Evolutionary conservation across 2,797 vertebrate genomes (phyloP).

Genomic region (Rousettus madagascariensis): DNA sequence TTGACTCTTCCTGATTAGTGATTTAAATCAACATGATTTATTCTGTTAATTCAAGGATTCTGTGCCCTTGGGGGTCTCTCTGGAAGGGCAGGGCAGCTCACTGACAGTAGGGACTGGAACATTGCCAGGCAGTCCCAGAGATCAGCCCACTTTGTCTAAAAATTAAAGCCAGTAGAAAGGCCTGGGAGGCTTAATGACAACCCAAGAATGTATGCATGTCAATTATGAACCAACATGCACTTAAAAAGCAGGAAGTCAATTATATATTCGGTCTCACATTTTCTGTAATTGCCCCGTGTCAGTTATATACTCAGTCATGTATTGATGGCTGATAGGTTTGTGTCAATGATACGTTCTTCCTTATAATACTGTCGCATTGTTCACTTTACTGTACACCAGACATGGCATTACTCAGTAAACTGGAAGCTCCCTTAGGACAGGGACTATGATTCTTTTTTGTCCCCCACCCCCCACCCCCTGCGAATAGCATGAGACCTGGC

Average conservation of each 20-base stretch:
- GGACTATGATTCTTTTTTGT: not conserved
- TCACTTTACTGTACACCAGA: conserved; percentile 38
- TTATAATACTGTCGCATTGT: conserved; percentile 31
- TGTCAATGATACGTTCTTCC: conserved; percentile 19
- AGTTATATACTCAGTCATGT: conserved; percentile 45
- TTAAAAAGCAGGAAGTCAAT: conserved; percentile 44
- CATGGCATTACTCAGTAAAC: not conserved
- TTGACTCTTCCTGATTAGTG: conserved; percentile 49
- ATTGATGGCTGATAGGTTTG: conserved; percentile 50
- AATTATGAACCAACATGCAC: conserved; percentile 29
- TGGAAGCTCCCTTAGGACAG: not conserved
- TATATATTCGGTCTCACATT: conserved; percentile 39
- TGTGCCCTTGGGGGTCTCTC: not conserved
- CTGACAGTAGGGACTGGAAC: conserved; percentile 4
- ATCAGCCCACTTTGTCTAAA: conserved; percentile 55
- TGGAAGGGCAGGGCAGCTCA: not conserved
- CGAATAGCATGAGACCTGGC: not conserved
- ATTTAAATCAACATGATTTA: conserved; percentile 45
- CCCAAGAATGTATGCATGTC: not conserved
- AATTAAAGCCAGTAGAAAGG: conserved; percentile 43
- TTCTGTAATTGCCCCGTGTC: conserved; percentile 34
- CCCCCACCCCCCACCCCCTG: not conserved
- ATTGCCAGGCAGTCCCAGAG: conserved; percentile 30
- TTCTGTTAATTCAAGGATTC: conserved; percentile 40
- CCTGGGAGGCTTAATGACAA: conserved; percentile 13